Percentiles rank a stretch among this genome's conserved stretches.
Evolutionary conservation across 2,888 invertebrate genomes (phyloP).

Genomic region (Opisthograptis luteolata): DNA sequence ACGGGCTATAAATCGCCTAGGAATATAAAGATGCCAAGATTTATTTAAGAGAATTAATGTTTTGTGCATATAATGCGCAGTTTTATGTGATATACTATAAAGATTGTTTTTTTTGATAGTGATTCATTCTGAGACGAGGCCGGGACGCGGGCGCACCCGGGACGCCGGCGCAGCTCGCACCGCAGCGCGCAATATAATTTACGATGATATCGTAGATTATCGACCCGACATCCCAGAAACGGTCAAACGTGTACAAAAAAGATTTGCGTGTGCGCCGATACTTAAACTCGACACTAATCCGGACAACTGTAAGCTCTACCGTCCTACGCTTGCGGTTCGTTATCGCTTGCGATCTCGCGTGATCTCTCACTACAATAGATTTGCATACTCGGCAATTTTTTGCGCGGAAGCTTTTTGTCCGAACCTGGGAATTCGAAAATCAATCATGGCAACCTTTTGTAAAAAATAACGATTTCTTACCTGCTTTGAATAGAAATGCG

Average conservation of each 20-base stretch:
- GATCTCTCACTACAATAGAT: slow-evolving; percentile 39
- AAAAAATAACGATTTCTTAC: slow-evolving; percentile 40
- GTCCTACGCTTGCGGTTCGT: background rate
- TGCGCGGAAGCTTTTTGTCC: slow-evolving; percentile 49
- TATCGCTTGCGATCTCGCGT: background rate
- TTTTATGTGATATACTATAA: slow-evolving; percentile 21
- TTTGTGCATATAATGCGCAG: slow-evolving; percentile 16
- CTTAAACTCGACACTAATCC: background rate
- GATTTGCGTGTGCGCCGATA: slow-evolving; percentile 22
- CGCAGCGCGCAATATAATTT: slow-evolving; percentile 34
- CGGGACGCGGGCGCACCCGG: background rate
- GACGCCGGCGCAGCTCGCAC: too few species aligned
- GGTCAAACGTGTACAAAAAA: slow-evolving; percentile 20
- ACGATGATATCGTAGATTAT: slow-evolving; percentile 41
- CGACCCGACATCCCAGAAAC: slow-evolving; percentile 23
- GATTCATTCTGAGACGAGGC: slow-evolving; percentile 1
- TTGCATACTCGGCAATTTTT: slow-evolving; percentile 52
- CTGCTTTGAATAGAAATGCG: slow-evolving; percentile 36
- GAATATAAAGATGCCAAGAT: slow-evolving; percentile 1
- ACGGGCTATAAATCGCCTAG: background rate
- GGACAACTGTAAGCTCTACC: background rate
- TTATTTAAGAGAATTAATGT: slow-evolving; percentile 9
- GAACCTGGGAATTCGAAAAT: slow-evolving; percentile 37
- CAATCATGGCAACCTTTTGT: slow-evolving; percentile 43
- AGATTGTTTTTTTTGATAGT: background rate